phyloP scores from a whole-genome alignment of 2,113 vertebrate genomes.

The Nipponia nippon region DNA sequence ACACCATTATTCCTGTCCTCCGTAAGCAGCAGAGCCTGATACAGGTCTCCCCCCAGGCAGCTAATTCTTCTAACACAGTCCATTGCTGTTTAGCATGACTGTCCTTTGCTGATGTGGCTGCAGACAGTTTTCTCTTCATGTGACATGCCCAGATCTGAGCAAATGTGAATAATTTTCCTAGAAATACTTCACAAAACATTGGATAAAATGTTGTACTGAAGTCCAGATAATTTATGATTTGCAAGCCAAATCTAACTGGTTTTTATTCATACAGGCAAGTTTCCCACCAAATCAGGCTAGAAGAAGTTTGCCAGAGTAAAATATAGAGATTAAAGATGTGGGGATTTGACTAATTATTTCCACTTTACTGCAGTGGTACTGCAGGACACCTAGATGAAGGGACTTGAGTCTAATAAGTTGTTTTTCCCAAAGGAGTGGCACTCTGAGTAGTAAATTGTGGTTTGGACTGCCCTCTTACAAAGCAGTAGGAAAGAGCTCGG shows the following conservation, averaged over 20 bases:
- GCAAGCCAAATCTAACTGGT: not conserved
- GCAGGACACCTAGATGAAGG: not conserved
- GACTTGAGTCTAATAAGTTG: not conserved
- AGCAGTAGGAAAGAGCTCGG: not conserved
- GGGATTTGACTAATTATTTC: not conserved
- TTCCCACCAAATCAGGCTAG: not conserved
- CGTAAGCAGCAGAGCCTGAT: not conserved
- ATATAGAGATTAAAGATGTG: not conserved
- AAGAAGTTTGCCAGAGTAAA: not conserved
- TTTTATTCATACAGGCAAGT: not conserved
- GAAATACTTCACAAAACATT: conserved; percentile 3
- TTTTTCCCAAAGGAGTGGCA: not conserved
- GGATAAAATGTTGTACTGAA: not conserved
- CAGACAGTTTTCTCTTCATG: not conserved
- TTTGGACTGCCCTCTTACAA: not conserved
- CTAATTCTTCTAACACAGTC: not conserved
- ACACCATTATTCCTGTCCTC: not conserved
- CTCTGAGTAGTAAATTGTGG: not conserved
- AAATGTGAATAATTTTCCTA: conserved; percentile 12
- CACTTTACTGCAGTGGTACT: not conserved
- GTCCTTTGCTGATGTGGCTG: not conserved
- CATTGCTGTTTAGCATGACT: not conserved
- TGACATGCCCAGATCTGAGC: not conserved
- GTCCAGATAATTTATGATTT: not conserved
- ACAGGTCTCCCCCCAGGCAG: not conserved